A percentile compares a stretch with the other conserved stretches of the same genome.
Evolutionary conservation across 2,113 vertebrate genomes (phyloP).

Genomic region (Amphiprion ocellaris): DNA sequence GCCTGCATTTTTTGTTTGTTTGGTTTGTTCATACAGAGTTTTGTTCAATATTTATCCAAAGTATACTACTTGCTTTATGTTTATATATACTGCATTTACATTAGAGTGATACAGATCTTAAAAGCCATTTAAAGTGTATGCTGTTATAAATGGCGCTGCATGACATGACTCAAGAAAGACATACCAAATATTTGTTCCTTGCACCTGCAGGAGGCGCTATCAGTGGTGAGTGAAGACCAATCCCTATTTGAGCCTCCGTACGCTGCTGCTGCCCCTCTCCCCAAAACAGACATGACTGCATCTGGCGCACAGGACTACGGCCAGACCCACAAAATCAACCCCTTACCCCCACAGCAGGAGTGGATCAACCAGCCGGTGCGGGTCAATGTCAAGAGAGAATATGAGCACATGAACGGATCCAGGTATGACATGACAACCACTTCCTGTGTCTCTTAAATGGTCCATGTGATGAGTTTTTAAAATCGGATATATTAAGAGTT

Average conservation of each 20-base stretch:
- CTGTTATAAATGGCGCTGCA: too few species aligned
- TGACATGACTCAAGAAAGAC: neutral
- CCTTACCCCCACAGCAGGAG: slow-evolving; percentile 95
- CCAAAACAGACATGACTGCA: slow-evolving; percentile 99
- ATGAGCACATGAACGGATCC: slow-evolving; percentile 98
- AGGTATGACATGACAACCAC: slow-evolving; percentile 84
- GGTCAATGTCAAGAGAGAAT: slow-evolving; percentile 96
- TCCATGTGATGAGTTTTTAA: neutral
- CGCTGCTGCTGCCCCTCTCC: slow-evolving; percentile 92
- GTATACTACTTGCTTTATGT: too few species aligned
- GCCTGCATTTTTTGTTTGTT: too few species aligned
- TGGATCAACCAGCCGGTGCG: slow-evolving; percentile 96
- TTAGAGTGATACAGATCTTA: neutral
- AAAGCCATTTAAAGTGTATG: too few species aligned
- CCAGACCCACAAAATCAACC: slow-evolving; percentile 98
- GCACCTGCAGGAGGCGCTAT: slow-evolving; percentile 94
- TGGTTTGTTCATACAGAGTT: too few species aligned
- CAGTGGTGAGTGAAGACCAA: slow-evolving; percentile 99
- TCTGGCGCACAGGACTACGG: slow-evolving; percentile 97
- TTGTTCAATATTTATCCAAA: too few species aligned
- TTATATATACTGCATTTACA: too few species aligned
- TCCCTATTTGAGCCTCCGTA: slow-evolving; percentile 97
- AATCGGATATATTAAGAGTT: neutral
- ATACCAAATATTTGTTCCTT: slow-evolving; percentile 11
- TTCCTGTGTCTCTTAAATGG: neutral